These are phyloP conservation scores for Drosophila albomicans DNA, from an alignment of 1,140 invertebrate species.

Conservation along the genomic window DNA sequence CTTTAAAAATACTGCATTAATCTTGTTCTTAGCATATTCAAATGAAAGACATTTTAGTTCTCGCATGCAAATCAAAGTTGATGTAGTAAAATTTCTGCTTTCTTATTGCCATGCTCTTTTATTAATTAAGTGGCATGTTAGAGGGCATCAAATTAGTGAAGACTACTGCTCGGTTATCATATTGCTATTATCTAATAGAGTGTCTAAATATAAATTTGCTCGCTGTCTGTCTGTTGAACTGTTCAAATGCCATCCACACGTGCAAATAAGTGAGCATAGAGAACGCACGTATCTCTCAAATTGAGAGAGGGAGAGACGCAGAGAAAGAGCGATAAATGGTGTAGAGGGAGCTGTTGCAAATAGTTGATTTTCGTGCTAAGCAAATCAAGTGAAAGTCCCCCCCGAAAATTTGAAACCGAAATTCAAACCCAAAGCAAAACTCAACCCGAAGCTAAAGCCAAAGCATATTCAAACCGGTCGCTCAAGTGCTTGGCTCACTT, in stretches of 20 bases:
- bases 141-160: conserved; percentile 6
- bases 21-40: too few relatives aligned
- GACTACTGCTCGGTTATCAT: conserved; percentile 22
- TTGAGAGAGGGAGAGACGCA: background rate
- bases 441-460: background rate
- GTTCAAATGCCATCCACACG: conserved; percentile 24
- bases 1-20: too few relatives aligned
- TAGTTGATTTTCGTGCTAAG: conserved; percentile 50
- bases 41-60: too few relatives aligned
- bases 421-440: background rate
- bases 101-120: background rate
- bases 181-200: conserved; percentile 31
- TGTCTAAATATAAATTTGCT: conserved; percentile 29
- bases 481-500: conserved; percentile 29
- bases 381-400: conserved; percentile 50
- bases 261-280: conserved; percentile 22
- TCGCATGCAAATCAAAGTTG: too few relatives aligned
- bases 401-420: background rate
- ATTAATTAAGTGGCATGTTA: conserved; percentile 13
- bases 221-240: background rate
- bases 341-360: background rate
- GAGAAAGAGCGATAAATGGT: background rate
- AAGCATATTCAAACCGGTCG: conserved; percentile 36
- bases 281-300: conserved; percentile 13
- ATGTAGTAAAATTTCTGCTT: background rate